Conservation (phyloP, 1,140 invertebrate genomes). For the Portunus trituberculatus region DNA sequence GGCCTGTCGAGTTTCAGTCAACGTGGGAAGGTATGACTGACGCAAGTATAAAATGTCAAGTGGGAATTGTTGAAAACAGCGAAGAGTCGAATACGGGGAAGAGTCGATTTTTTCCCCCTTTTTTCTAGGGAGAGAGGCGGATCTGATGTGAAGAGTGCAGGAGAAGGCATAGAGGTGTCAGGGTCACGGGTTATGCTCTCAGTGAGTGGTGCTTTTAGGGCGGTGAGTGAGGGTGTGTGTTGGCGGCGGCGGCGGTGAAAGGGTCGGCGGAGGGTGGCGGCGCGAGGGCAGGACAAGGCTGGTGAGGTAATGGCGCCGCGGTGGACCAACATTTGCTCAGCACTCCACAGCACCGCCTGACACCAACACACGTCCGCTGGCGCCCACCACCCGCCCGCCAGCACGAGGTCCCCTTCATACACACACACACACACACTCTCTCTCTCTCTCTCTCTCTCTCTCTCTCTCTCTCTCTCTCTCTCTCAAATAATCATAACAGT, state of each 20-base stretch:
- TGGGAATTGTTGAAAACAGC: too few species aligned
- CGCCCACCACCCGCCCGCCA: background rate
- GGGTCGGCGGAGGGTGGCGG: background rate
- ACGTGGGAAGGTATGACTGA: too few species aligned
- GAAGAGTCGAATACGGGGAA: too few species aligned
- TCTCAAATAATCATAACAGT: too few species aligned
- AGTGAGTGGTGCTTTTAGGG: constrained; percentile 20
- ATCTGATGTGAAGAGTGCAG: background rate
- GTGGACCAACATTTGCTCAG: background rate
- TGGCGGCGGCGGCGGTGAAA: background rate
- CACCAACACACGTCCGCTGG: constrained; percentile 44
- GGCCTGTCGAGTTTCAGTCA: too few species aligned
- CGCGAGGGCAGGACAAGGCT: background rate
- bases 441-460: constrained; percentile 14
- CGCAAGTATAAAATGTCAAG: too few species aligned
- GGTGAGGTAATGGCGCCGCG: constrained; percentile 1
- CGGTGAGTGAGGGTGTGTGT: background rate
- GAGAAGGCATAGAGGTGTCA: background rate
- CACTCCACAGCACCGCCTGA: constrained; percentile 41
- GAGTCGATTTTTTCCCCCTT: too few species aligned
- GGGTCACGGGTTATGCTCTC: background rate
- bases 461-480: background rate
- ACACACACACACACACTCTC: background rate
- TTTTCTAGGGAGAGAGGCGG: too few species aligned
- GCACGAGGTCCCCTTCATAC: background rate